Evolutionary conservation across 2,888 invertebrate species (phyloP), one percentile per base, ranked within the genome.

Genomic region (Therioaphis trifolii): DNA sequence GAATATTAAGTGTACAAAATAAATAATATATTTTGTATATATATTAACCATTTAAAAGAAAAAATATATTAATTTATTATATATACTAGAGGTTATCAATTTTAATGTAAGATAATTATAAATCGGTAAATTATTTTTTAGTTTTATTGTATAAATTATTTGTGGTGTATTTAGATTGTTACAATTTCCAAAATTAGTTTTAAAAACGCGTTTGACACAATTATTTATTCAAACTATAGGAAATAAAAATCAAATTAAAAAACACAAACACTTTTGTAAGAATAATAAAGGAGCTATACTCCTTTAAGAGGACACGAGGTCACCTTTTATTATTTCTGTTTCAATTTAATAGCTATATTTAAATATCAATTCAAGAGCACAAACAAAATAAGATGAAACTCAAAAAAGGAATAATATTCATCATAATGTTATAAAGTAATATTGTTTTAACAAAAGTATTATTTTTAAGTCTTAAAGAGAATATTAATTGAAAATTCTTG

Each of bases 181-280:
- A 35, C 3, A 35, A 35, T 35, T 35, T 35, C 7, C 35, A 35
- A 66, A 40, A 46, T 69, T 69, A 43, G 21, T 24, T 7, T 21
- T 24, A 69, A 24, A 24, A 46, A 69, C 43, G 21, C 35, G 52
- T 52, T 18, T 52, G 4, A 18, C 18, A 11, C 7, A 35, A 11
- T 35, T 35, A 66, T n/a, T 66, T 21, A 52, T 52, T 61, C 15
- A n/a, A 75, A 61, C 5, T n/a, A 11, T 24, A 14, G 15, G 18
- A n/a, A 61, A 61, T 61, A 46, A 52, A 72, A 72, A 52, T 72
- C 14, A 27, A 63, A 46, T 63, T 63, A 29, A 76, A 76, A 29
- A 9, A 76, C 46, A 27, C 46, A 55, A 74, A 72, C 29, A 35
- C 72, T 72, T 61, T 43, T 0, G 7, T n/a, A 61, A 63, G 21